phyloP scores from a whole-genome alignment of 2,797 vertebrate genomes.

The Ficedula albicollis region DNA sequence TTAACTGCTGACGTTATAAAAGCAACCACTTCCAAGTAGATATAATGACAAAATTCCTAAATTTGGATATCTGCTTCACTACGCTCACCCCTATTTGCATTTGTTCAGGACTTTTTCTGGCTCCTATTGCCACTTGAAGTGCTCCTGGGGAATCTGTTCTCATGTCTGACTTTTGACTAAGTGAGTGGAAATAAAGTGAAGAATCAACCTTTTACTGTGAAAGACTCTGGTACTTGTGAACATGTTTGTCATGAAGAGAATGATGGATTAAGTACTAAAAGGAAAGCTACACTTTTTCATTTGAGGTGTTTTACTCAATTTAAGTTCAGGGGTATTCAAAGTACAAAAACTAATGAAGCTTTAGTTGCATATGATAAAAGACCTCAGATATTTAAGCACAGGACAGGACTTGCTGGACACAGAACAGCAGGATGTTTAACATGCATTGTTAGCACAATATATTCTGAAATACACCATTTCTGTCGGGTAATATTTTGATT shows the following conservation, averaged over 20 bases:
- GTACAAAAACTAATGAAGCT: neutral
- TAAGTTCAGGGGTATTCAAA: neutral
- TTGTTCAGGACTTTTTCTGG: neutral
- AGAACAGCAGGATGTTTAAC: neutral
- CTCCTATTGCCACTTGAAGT: neutral
- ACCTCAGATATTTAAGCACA: neutral
- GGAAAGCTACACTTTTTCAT: neutral
- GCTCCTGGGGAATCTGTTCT: neutral
- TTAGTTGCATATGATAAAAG: neutral
- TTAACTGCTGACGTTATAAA: neutral
- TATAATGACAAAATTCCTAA: neutral
- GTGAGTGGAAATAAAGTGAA: neutral
- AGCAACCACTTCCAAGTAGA: neutral
- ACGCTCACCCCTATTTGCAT: neutral
- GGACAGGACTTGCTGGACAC: neutral
- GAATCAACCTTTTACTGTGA: neutral
- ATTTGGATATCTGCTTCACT: neutral
- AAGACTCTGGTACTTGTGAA: neutral
- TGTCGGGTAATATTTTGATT: neutral
- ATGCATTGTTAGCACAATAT: neutral
- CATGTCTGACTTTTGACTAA: neutral
- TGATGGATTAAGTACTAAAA: neutral
- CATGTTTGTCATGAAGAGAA: neutral
- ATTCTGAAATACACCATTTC: neutral
- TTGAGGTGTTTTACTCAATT: neutral